These are phyloP conservation scores for Helicoverpa assulta DNA, from an alignment of 2,888 invertebrate genomes.

Conservation along the genomic window DNA sequence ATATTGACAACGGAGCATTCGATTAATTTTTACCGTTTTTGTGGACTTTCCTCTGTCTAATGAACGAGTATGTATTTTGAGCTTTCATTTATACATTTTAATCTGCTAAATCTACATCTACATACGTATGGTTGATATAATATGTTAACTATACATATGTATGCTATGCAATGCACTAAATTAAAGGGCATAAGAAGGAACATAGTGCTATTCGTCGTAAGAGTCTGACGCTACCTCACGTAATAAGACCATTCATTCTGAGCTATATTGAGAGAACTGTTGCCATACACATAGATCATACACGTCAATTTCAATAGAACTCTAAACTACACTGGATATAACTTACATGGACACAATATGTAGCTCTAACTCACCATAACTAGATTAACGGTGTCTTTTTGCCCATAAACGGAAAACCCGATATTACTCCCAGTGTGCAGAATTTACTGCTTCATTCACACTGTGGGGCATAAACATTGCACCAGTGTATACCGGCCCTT, in stretches of 20 bases:
- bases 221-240: not conserved
- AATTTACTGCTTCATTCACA: conserved; percentile 57
- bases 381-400: conserved; percentile 43
- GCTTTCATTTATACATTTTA: too few species aligned
- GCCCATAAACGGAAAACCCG: conserved; percentile 30
- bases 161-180: too few species aligned
- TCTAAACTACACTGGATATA: conserved; percentile 18
- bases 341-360: conserved; percentile 10
- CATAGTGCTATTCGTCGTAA: too few species aligned
- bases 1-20: not conserved
- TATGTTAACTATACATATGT: too few species aligned
- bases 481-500: conserved; percentile 35
- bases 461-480: conserved; percentile 37
- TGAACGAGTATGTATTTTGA: not conserved
- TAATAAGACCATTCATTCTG: not conserved
- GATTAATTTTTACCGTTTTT: not conserved
- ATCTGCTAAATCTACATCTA: too few species aligned
- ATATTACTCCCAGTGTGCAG: conserved; percentile 36
- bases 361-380: conserved; percentile 36
- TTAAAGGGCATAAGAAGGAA: too few species aligned
- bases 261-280: not conserved
- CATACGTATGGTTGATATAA: too few species aligned
- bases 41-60: not conserved
- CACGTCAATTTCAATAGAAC: not conserved
- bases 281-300: not conserved